Percentiles rank a stretch among this genome's conserved stretches.
Evolutionary conservation across 2,888 invertebrate genomes (phyloP).

Genomic region (Imbricaverruca yamaguchii): DNA sequence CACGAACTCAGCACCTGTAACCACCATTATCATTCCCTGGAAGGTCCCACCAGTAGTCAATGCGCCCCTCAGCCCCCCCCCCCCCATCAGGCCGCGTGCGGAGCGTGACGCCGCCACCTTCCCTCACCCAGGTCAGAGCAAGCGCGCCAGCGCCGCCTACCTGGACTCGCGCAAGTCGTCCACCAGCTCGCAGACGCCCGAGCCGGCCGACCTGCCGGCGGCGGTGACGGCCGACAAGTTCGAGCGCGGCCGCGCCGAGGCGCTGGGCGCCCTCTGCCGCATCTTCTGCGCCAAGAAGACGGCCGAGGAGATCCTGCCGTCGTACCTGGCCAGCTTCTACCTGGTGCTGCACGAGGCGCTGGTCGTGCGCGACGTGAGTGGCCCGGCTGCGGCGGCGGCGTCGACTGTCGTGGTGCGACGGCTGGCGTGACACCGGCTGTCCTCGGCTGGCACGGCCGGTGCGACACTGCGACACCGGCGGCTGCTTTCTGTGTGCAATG

Average conservation of each 20-base stretch:
- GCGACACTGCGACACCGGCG: too few species aligned
- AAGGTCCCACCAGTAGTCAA: too few species aligned
- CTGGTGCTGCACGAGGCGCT: constrained; percentile 83
- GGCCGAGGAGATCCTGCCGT: constrained; percentile 83
- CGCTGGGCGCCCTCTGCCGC: constrained; percentile 87
- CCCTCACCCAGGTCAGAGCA: not conserved
- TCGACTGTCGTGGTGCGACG: too few species aligned
- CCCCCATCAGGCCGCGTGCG: too few species aligned
- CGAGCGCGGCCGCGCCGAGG: constrained; percentile 76
- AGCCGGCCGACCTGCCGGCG: constrained; percentile 28
- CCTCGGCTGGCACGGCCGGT: too few species aligned
- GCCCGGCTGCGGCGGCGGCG: not conserved
- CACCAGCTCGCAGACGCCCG: not conserved
- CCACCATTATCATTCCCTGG: too few species aligned
- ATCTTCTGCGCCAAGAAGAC: constrained; percentile 94
- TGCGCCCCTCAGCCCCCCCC: too few species aligned
- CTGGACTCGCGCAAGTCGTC: constrained; percentile 5
- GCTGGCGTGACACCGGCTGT: too few species aligned
- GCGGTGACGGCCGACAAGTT: constrained; percentile 38
- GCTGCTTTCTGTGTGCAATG: too few species aligned
- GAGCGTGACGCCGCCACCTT: not conserved
- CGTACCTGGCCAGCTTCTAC: constrained; percentile 87
- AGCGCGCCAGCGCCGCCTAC: not conserved
- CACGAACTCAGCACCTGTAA: too few species aligned
- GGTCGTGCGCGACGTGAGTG: constrained; percentile 40